Evolutionary conservation across 2,113 vertebrate genomes (phyloP), one percentile per base, ranked within the genome.

Genomic region (Gnathonemus echidnorhynchus): DNA sequence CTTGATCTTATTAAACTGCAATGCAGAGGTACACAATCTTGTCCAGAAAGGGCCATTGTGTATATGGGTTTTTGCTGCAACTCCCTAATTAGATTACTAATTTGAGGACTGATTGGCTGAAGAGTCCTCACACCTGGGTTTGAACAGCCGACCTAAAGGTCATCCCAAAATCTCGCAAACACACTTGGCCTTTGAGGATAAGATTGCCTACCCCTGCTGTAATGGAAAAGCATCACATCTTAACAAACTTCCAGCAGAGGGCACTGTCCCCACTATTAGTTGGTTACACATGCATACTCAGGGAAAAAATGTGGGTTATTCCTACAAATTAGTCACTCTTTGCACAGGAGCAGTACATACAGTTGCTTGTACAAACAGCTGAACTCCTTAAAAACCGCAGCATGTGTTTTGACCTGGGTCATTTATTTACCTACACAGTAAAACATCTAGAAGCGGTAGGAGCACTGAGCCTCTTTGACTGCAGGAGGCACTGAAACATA

Each of bases 401-500:
- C 49, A 90, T 31, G 8, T 45, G 15, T 84, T 56, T 88, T 39
- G n/a, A 53, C 35, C 50, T 27, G 8, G 52, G 11, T 35, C 66
- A 49, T 39, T 49, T 13, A 13, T 35, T 6, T 31, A 66, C 62
- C 19, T 21, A 27, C 88, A 77, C 27, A 35, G 24, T 77, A 89
- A 50, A 77, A 19, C 19, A 70, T 17, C 0, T 66, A 50, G 46
- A 6, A 27, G 15, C 13, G 0, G 46, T 21, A 24, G 27, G 45
- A 24, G 31, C 62, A 27, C 17, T 52, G 48, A 58, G 45, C 39
- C 56, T 46, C 19, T 9, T 15, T 13, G 42, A 27, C 45, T 70
- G 21, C 5, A 66, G 42, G 35, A 88, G 7, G 35, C 27, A 15
- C 24, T 10, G 1, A 15, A 31, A 31, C 62, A 84, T 88, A 96